Percentiles rank a stretch among this genome's conserved stretches.
Evolutionary conservation across 2,113 vertebrate genomes (phyloP).

Genomic region (Zapornia atra): DNA sequence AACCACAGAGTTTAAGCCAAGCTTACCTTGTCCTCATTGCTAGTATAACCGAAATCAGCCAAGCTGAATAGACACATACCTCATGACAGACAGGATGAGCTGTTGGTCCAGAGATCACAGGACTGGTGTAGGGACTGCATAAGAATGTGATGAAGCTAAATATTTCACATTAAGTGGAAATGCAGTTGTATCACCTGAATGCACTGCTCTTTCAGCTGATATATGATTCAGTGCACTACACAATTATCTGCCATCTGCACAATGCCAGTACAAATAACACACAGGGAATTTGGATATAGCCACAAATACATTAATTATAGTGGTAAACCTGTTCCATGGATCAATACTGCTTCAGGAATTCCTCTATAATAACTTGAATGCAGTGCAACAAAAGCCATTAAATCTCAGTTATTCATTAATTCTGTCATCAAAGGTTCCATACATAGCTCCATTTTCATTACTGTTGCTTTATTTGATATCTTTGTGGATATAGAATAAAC

Average conservation of each 20-base stretch:
- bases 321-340: neutral
- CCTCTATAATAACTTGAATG: neutral
- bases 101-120: neutral
- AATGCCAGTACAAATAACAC: neutral
- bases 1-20: neutral
- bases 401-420: slow-evolving; percentile 16
- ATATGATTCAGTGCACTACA: neutral
- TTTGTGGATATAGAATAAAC: neutral
- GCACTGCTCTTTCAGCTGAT: neutral
- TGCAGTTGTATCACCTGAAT: neutral
- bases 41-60: neutral
- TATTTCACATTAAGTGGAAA: neutral
- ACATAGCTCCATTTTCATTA: neutral
- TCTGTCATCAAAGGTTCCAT: neutral
- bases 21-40: neutral
- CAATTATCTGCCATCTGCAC: neutral
- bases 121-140: neutral
- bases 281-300: neutral
- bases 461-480: neutral
- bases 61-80: fast-evolving
- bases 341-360: neutral
- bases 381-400: neutral
- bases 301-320: neutral
- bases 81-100: neutral
- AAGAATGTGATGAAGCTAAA: neutral